Evolutionary conservation across 2,113 vertebrate genomes (phyloP).

Genomic region (Phyllostomus discolor): DNA sequence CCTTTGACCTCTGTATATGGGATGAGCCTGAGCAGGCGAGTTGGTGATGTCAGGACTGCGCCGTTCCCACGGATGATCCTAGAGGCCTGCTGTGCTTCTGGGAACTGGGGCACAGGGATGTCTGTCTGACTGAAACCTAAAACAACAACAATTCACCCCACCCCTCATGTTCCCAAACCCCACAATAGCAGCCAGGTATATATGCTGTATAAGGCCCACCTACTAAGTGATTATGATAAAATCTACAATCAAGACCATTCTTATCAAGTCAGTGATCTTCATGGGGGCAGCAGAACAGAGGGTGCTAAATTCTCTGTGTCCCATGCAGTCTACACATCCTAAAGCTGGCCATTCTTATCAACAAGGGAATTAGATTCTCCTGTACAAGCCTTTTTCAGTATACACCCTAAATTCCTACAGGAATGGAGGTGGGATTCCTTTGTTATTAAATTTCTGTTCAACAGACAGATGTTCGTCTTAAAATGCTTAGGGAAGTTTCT

Average conservation of each 20-base stretch:
- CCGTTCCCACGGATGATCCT: constrained; percentile 74
- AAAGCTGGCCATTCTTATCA: not conserved
- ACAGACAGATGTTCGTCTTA: not conserved
- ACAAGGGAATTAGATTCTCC: constrained; percentile 31
- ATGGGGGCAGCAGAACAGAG: not conserved
- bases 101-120: constrained; percentile 75
- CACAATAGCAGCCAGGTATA: constrained; percentile 57
- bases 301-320: not conserved
- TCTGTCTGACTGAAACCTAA: constrained; percentile 78
- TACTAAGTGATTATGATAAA: constrained; percentile 41
- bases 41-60: constrained; percentile 72
- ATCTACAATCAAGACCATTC: constrained; percentile 42
- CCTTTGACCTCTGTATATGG: constrained; percentile 75
- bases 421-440: not conserved
- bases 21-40: constrained; percentile 74
- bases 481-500: not conserved
- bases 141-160: constrained; percentile 76
- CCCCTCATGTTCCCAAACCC: constrained; percentile 64
- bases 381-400: not conserved
- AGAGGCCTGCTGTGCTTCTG: constrained; percentile 77
- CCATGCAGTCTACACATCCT: not conserved
- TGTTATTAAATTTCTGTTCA: constrained; percentile 30
- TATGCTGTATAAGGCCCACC: constrained; percentile 46
- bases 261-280: constrained; percentile 28
- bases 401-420: not conserved